Conservation (phyloP, 2,113 vertebrate species). For the Xiphias gladius region DNA sequence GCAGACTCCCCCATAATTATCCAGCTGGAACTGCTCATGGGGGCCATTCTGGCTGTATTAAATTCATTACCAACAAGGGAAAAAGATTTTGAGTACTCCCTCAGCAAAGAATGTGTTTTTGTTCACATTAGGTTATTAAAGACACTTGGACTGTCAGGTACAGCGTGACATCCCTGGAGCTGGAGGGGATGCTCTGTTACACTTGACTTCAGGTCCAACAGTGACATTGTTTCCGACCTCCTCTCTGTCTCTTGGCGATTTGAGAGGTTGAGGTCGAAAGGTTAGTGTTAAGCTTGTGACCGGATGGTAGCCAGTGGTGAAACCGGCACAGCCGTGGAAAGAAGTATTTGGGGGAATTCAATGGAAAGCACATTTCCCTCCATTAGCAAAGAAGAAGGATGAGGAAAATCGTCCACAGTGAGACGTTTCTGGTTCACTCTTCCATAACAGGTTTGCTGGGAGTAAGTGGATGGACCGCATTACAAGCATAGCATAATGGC, state of each 20-base stretch:
- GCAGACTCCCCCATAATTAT: constrained; percentile 68
- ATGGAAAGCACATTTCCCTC: constrained; percentile 29
- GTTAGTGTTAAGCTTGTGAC: constrained; percentile 21
- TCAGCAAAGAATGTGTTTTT: constrained; percentile 13
- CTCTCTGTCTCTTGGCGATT: not conserved
- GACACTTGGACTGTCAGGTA: not conserved
- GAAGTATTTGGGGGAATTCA: constrained; percentile 10
- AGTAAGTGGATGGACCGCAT: constrained; percentile 5
- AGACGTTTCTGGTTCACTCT: constrained; percentile 8
- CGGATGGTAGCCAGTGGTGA: constrained; percentile 27
- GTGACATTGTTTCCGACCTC: constrained; percentile 13
- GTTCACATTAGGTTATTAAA: not conserved
- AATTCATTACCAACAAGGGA: constrained; percentile 54
- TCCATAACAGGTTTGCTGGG: not conserved
- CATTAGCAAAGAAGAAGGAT: constrained; percentile 30
- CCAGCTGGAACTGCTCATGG: constrained; percentile 68
- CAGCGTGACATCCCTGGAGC: not conserved
- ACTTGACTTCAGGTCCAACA: constrained; percentile 14
- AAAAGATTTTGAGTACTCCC: constrained; percentile 28
- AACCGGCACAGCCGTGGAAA: constrained; percentile 11
- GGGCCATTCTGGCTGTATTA: constrained; percentile 53
- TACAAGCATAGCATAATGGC: not conserved
- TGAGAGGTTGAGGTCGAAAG: constrained; percentile 36
- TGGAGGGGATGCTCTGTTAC: not conserved
- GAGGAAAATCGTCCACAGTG: constrained; percentile 16